These are phyloP conservation scores for Belonocnema kinseyi DNA, from an alignment of 1,140 invertebrate species.

Conservation along the genomic window DNA sequence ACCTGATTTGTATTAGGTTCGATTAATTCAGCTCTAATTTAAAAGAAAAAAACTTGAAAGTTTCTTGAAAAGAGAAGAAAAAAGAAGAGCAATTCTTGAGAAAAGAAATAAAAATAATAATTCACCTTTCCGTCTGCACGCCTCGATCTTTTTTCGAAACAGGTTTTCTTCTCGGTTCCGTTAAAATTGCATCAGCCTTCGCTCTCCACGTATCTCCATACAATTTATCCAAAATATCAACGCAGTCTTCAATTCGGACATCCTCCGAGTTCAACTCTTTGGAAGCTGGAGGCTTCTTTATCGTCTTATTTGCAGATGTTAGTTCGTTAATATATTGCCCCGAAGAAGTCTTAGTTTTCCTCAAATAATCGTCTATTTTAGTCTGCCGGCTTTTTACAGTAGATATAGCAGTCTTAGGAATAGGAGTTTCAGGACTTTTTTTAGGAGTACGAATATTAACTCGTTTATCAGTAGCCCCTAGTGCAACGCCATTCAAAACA, in stretches of 20 bases:
- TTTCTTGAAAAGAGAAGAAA: too few species aligned
- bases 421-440: neutral
- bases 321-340: neutral
- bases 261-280: conserved; percentile 36
- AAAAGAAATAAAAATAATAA: neutral
- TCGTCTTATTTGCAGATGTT: conserved; percentile 4
- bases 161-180: conserved; percentile 65
- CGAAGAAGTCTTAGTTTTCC: conserved; percentile 27
- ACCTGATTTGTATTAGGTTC: too few species aligned
- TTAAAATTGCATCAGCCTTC: conserved; percentile 58
- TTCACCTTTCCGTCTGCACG: conserved; percentile 64
- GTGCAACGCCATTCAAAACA: neutral
- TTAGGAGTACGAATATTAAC: conserved; percentile 2
- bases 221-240: conserved; percentile 74
- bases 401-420: neutral
- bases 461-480: conserved; percentile 5
- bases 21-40: too few species aligned
- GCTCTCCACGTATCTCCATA: conserved; percentile 75
- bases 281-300: conserved; percentile 31
- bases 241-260: conserved; percentile 62
- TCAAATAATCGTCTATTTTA: conserved; percentile 41
- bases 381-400: conserved; percentile 20
- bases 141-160: conserved; percentile 50
- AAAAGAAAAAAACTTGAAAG: too few species aligned
- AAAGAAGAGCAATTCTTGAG: too few species aligned